Conservation (phyloP, 2,113 vertebrate species). For the Embiotoca jacksoni region DNA sequence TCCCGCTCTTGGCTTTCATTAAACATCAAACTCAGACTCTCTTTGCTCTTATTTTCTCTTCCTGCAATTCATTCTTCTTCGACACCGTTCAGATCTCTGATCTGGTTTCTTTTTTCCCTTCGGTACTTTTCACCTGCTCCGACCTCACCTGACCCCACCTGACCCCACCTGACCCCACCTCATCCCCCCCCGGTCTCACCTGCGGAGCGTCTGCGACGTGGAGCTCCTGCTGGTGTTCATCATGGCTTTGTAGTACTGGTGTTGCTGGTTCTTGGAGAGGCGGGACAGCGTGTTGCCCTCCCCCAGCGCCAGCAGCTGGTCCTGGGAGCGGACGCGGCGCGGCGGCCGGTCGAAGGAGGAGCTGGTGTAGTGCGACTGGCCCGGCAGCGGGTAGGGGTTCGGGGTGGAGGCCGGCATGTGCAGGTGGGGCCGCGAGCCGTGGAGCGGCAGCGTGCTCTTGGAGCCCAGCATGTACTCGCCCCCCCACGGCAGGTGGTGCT, state of each 20-base stretch:
- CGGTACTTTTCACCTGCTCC: constrained; percentile 6
- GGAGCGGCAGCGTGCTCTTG: constrained; percentile 88
- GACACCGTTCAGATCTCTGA: not conserved
- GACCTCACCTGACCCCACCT: not conserved
- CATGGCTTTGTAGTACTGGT: constrained; percentile 85
- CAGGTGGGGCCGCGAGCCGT: constrained; percentile 82
- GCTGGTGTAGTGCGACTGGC: constrained; percentile 72
- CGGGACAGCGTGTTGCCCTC: constrained; percentile 83
- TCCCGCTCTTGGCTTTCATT: constrained; percentile 8
- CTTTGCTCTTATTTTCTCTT: not conserved
- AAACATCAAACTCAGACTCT: not conserved
- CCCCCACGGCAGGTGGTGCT: constrained; percentile 83
- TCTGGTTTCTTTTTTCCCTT: not conserved
- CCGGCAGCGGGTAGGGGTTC: constrained; percentile 85
- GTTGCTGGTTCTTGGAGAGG: constrained; percentile 85
- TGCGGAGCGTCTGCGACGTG: constrained; percentile 78
- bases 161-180: not conserved
- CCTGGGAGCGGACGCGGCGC: constrained; percentile 90
- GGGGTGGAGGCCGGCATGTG: constrained; percentile 83
- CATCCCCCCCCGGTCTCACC: constrained; percentile 51
- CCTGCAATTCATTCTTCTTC: not conserved
- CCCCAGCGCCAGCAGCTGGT: constrained; percentile 85
- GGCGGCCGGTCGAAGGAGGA: constrained; percentile 75
- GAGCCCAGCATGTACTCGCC: constrained; percentile 81
- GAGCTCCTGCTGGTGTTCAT: constrained; percentile 80